Conservation (phyloP, 2,113 vertebrate species). For the Pollimyrus isidori region DNA sequence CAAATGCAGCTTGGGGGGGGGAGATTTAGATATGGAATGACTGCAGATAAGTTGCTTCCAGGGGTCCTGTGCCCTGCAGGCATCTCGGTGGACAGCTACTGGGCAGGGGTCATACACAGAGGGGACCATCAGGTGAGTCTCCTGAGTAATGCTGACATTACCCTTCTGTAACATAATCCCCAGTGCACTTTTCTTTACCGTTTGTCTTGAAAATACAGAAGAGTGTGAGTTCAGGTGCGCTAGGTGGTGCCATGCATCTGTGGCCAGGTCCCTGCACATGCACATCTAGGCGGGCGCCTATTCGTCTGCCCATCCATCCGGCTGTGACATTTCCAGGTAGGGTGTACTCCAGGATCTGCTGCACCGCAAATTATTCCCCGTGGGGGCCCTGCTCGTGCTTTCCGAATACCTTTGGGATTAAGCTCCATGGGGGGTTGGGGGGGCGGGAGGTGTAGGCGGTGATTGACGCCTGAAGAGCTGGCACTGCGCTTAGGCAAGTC, state of each 20-base stretch:
- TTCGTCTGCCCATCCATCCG: background rate
- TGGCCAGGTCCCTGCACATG: no score
- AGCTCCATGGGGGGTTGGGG: background rate
- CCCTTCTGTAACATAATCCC: background rate
- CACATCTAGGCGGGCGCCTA: background rate
- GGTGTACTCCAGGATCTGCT: background rate
- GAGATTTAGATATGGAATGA: background rate
- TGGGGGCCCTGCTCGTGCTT: background rate
- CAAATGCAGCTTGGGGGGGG: background rate
- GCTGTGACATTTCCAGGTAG: background rate
- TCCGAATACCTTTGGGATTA: slow-evolving; percentile 24
- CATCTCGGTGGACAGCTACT: background rate
- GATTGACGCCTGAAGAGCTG: slow-evolving; percentile 24
- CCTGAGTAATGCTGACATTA: background rate
- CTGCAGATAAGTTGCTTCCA: background rate
- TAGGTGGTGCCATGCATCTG: background rate
- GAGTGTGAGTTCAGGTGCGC: background rate
- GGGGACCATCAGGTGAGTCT: background rate
- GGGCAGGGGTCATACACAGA: background rate
- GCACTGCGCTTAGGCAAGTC: slow-evolving; percentile 18
- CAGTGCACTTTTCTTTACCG: background rate
- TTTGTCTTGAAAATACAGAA: background rate
- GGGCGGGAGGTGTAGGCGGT: background rate
- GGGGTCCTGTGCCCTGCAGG: background rate
- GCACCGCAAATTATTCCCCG: background rate